Evolutionary conservation across 2,888 invertebrate genomes (phyloP).

Genomic region (Tenthredo mesomela): DNA sequence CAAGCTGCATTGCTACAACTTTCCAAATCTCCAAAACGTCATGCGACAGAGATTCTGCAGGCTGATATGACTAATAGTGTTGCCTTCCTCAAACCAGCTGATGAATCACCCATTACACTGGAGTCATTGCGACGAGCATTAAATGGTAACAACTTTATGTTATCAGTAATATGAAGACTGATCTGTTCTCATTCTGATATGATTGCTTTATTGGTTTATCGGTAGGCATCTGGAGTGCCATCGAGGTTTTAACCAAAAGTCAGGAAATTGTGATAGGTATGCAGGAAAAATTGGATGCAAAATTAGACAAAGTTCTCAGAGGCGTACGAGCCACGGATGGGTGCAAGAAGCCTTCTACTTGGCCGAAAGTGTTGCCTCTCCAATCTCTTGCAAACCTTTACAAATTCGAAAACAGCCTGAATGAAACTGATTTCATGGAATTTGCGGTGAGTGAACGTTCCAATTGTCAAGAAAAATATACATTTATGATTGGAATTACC

Average conservation of each 20-base stretch:
- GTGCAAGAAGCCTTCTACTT: neutral
- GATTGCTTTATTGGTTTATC: neutral
- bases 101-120: constrained; percentile 15
- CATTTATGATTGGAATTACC: too few species aligned
- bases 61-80: neutral
- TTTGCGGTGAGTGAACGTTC: neutral
- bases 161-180: neutral
- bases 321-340: constrained; percentile 6
- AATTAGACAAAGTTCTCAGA: constrained; percentile 1
- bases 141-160: constrained; percentile 12
- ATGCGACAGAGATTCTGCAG: neutral
- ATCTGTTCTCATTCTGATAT: neutral
- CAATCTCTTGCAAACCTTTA: neutral
- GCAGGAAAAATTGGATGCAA: neutral
- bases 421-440: constrained; percentile 6
- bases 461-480: constrained; percentile 3
- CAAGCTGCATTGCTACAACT: constrained; percentile 13
- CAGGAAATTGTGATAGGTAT: neutral
- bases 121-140: constrained; percentile 12
- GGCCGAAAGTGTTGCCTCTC: constrained; percentile 10
- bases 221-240: constrained; percentile 16
- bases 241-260: neutral
- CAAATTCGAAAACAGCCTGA: neutral
- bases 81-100: neutral
- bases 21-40: neutral